A percentile compares a stretch with the other conserved stretches of the same genome.
Evolutionary conservation across 2,797 vertebrate genomes (phyloP).

Genomic region (Xyrichtys novacula): DNA sequence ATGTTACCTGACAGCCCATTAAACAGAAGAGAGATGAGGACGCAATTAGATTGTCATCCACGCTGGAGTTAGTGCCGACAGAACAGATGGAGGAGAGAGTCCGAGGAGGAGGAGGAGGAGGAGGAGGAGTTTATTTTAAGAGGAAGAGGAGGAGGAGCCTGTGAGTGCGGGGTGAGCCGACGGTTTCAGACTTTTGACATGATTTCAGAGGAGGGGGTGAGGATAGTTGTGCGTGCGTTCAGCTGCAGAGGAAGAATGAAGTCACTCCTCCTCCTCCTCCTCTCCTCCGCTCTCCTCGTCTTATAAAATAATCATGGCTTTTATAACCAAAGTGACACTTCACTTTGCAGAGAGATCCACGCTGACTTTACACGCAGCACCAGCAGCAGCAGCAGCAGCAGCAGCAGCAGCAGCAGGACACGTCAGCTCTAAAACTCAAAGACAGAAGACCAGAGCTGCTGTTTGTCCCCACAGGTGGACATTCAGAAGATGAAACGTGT

Average conservation of each 20-base stretch:
- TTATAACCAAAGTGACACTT: conserved; percentile 6
- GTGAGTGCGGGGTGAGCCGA: conserved; percentile 30
- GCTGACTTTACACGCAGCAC: conserved; percentile 11
- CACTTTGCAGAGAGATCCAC: conserved; percentile 19
- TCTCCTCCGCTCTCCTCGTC: conserved; percentile 1
- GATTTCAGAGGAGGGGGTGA: conserved; percentile 33
- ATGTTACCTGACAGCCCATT: conserved; percentile 70
- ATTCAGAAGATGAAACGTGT: no score
- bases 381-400: no score
- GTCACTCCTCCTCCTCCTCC: neutral
- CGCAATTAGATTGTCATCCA: conserved; percentile 69
- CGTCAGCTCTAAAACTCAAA: no score
- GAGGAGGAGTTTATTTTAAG: conserved; percentile 35
- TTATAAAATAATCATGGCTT: neutral
- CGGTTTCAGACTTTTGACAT: conserved; percentile 23
- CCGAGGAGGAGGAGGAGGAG: neutral
- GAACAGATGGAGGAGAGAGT: conserved; percentile 33
- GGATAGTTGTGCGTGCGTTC: neutral
- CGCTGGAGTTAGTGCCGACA: conserved; percentile 42
- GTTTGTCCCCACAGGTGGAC: no score
- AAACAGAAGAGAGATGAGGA: conserved; percentile 71
- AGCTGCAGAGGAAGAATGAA: conserved; percentile 23
- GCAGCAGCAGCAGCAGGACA: no score
- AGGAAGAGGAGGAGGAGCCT: neutral
- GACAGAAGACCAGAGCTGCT: no score